Base-by-base conservation (phyloP, 1,140 invertebrate genomes). In the Drosophila simulans region DNA sequence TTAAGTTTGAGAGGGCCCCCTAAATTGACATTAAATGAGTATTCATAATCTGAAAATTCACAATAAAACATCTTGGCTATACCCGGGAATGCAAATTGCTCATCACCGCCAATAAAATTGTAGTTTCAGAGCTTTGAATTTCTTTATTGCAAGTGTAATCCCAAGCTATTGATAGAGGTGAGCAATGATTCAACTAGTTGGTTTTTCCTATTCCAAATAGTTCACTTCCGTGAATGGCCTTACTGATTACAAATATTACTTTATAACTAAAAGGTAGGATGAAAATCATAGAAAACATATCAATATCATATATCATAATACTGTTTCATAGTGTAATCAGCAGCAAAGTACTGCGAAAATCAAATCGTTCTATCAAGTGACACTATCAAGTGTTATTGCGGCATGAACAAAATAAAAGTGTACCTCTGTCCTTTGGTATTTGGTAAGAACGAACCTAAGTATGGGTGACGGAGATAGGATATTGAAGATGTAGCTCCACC, bases 401-500 rank as follows among this genome's bases (percentile, higher is more conserved):
- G 56, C 40, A 31, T 20, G 34, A 20, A 40, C 64, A 52, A 60
- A 60, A 72, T 52, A 76, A 60, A 49, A 80, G 31, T 71, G 46
- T 43, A 70, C 49, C 20, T 48, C 35, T 52, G 42, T 22, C 37
- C 11, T 34, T 22, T 4, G 13, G 22, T 12, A 8, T 25, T 39
- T 25, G 48, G 0, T 31, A n/a, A 20, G 11, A 35, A 25, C n/a
- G 15, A 13, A 12, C 2, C 2, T 10, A 11, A 4, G 22, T 5
- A 5, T 22, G 13, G 53, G 39, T 17, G 55, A 31, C 34, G 55
- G 22, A 45, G 49, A 25, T 37, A 34, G 63, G 46, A 74, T 65
- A 70, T 58, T 54, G 58, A 82, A 80, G 84, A 74, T 72, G 75
- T 51, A 55, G 59, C 64, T 59, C 56, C 34, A 53, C 42, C 45